Evolutionary conservation across 1,140 invertebrate species (phyloP), one percentile per base, ranked within the genome.

Genomic region (Nasonia longicornis): DNA sequence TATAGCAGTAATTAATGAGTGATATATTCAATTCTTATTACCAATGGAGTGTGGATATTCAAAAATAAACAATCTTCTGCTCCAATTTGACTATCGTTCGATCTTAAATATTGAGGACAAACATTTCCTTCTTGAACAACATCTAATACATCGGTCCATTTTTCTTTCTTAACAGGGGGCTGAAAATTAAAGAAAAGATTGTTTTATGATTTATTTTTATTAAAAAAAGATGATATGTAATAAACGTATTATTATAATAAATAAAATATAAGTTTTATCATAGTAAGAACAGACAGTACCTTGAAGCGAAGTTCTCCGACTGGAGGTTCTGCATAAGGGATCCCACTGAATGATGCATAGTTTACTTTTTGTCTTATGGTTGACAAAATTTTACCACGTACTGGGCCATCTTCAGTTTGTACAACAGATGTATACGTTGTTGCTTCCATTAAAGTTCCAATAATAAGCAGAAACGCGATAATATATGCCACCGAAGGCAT

Each of bases 61-160:
- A 90, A 45, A 73, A 83, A 86, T 1, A 90, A 84, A 83, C 88
- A 90, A 70, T 90, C 87, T 79, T 90, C 89, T 6, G 79, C 69
- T 11, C 88, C 88, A 11, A 20, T 66, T 20, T 64, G 29, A 12
- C 26, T 67, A 20, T 16, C 20, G 14, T 69, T 72, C 26, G 14
- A 66, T 1, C 0, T 69, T 7, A 66, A 26, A 35, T 52, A 3
- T 63, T 87, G 86, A 14, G 83, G 48, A 52, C 87, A 88, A 29
- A 45, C 8, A 11, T 31, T 83, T 63, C 77, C 83, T 26, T 85
- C 85, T 29, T 64, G 2, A 14, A 79, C 66, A 0, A 85, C 77
- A 8, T 83, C n/a, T 3, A 84, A 63, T 0, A 84, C 77, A 11
- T 74, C 31, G 2, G 10, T 66, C 87, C 87, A 88, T 35, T 73